Percentiles rank a stretch among this genome's conserved stretches.
These are phyloP conservation scores for Neogale vison DNA, from an alignment of 2,113 vertebrate genomes.

Conservation along the genomic window DNA sequence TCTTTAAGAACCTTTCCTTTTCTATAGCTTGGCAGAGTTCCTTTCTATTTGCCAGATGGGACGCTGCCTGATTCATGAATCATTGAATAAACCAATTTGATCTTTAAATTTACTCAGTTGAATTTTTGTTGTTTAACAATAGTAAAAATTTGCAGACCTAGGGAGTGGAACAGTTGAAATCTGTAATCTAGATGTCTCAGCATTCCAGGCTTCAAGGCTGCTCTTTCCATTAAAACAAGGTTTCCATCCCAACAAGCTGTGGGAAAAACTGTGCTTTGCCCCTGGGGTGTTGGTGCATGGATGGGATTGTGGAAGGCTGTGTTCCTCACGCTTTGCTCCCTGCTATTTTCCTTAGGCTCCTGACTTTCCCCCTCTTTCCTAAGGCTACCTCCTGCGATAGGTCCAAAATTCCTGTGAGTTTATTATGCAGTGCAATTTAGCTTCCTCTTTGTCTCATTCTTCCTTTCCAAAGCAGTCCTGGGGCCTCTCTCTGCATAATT, in stretches of 20 bases:
- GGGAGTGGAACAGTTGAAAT: neutral
- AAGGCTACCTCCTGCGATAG: neutral
- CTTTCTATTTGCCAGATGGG: neutral
- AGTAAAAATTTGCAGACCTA: neutral
- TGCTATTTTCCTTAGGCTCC: neutral
- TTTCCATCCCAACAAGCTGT: fast-evolving
- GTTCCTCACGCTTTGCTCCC: neutral
- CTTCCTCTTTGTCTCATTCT: neutral
- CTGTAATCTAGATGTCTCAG: neutral
- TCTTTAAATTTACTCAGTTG: neutral
- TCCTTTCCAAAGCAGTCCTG: neutral
- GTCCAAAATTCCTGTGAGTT: conserved; percentile 12
- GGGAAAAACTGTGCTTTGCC: neutral
- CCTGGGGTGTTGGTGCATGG: fast-evolving
- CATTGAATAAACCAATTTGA: neutral
- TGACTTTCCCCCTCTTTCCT: neutral
- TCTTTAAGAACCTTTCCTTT: neutral
- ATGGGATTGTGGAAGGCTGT: neutral
- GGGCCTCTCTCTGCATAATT: conserved; percentile 67
- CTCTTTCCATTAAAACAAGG: neutral
- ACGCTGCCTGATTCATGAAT: neutral
- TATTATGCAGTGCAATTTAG: conserved; percentile 28
- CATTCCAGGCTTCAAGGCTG: neutral
- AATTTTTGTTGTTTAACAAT: neutral
- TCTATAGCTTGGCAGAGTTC: neutral